Base-by-base conservation (phyloP, 2,797 vertebrate genomes). In the Numenius phaeopus region DNA sequence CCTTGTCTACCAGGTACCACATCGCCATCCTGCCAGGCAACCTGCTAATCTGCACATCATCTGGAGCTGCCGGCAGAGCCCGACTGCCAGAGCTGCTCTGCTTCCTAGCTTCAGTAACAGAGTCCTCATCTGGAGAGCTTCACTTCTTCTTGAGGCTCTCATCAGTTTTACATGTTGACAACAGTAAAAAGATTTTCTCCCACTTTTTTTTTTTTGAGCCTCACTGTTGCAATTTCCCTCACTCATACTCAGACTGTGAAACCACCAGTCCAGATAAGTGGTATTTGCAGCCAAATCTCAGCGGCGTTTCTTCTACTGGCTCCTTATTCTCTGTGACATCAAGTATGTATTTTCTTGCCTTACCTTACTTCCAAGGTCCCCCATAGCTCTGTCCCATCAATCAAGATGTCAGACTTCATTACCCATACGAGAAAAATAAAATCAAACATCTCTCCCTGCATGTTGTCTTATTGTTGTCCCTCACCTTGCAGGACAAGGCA, bases 381-480 rank as follows among this genome's bases (percentile, higher is more conserved):
- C 40, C 46, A 3, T 1, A 78, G 79, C 69, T 96, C 85, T 78
- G 37, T 17, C 37, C 72, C 91, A 90, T 95, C 91, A 71, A 91
- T 93, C 91, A 96, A 39, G 34, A n/a, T 61, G 83, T 75, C 89
- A 75, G 61, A 64, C 83, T 81, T 24, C 76, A 71, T 90, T 75
- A 91, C 10, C 40, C 76, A 39, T 23, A 52, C 14, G 44, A 93
- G 77, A 96, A 96, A 95, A 94, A 90, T 71, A 86, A 96, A 96
- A 86, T 61, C 75, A 88, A 91, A 52, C 54, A 22, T 14, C 62
- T 76, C 88, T 89, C 75, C 67, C 58, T 70, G 73, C 37, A 29
- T 30, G 54, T 8, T 72, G 77, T 50, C 86, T 90, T 54, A 59
- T 9, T 8, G 7, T 1, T 42, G 34, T 29, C 32, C 65, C 57